These are phyloP conservation scores for Ceratotherium simum DNA, from an alignment of 2,113 vertebrate genomes.

Conservation along the genomic window DNA sequence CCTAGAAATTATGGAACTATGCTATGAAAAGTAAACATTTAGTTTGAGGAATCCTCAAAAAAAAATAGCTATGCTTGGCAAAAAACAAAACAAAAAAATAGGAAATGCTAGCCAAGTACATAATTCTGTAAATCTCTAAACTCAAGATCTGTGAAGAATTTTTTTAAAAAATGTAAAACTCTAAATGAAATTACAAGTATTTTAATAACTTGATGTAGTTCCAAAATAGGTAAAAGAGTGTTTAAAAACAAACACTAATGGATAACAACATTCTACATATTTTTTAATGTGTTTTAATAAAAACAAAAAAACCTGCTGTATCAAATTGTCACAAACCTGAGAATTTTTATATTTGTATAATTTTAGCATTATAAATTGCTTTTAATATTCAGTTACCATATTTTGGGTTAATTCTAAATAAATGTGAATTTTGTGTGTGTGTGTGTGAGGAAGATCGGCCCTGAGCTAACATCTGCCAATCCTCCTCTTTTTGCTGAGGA, in stretches of 20 bases:
- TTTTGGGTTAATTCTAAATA: background rate
- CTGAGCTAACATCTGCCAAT: too few species aligned
- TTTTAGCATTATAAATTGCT: slow-evolving; percentile 8
- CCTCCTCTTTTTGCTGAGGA: too few species aligned
- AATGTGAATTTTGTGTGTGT: background rate
- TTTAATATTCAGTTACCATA: slow-evolving; percentile 1
- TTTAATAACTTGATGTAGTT: slow-evolving; percentile 39
- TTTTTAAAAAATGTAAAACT: background rate
- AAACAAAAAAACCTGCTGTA: background rate
- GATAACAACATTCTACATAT: slow-evolving; percentile 3
- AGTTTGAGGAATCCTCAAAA: slow-evolving; percentile 3
- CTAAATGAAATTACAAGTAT: slow-evolving; percentile 41
- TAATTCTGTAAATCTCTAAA: slow-evolving; percentile 19
- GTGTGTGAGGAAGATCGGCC: too few species aligned
- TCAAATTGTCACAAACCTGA: background rate
- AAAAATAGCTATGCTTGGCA: background rate
- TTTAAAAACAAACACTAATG: background rate
- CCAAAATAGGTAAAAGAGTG: background rate
- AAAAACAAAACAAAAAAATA: background rate
- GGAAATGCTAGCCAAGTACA: background rate
- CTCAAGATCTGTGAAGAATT: background rate
- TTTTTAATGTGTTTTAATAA: background rate
- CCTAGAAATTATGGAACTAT: slow-evolving; percentile 63
- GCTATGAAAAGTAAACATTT: slow-evolving; percentile 64
- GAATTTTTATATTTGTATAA: background rate